Conservation (phyloP, 2,113 vertebrate species). For the Perccottus glenii region DNA sequence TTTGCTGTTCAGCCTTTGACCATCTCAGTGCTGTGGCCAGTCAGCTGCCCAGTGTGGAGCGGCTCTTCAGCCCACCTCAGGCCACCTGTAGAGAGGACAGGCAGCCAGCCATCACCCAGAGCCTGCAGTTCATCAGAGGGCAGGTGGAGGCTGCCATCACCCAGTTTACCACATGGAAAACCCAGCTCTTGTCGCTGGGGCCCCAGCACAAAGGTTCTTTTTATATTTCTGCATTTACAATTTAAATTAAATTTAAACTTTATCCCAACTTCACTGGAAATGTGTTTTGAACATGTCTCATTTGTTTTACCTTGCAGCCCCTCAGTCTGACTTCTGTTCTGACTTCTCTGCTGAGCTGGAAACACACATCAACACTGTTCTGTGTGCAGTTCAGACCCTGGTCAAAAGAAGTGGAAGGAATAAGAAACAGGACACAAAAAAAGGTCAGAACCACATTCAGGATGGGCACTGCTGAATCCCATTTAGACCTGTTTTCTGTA, state of each 20-base stretch:
- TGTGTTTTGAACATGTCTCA: not conserved
- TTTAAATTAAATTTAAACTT: too few species aligned
- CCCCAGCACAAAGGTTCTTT: slow-evolving; percentile 59
- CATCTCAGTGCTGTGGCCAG: slow-evolving; percentile 79
- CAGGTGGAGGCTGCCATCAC: slow-evolving; percentile 78
- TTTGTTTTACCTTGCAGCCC: slow-evolving; percentile 34
- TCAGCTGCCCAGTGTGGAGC: slow-evolving; percentile 82
- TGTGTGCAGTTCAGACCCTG: slow-evolving; percentile 89
- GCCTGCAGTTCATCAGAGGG: slow-evolving; percentile 82
- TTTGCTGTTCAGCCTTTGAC: slow-evolving; percentile 81
- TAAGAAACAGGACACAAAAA: slow-evolving; percentile 55
- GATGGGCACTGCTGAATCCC: too few species aligned
- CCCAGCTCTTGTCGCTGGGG: slow-evolving; percentile 77
- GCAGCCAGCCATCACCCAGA: slow-evolving; percentile 79
- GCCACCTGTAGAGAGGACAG: slow-evolving; percentile 46
- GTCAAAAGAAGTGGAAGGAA: slow-evolving; percentile 79
- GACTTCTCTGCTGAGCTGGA: slow-evolving; percentile 88
- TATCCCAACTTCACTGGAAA: not conserved
- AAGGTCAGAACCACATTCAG: slow-evolving; percentile 48
- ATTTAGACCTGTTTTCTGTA: too few species aligned
- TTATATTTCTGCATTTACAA: too few species aligned
- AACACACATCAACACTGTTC: slow-evolving; percentile 82
- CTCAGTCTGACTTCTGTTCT: slow-evolving; percentile 75
- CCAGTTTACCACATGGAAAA: slow-evolving; percentile 89
- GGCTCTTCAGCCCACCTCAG: slow-evolving; percentile 79